Evolutionary conservation across 2,113 vertebrate species (phyloP), one percentile per base, ranked within the genome.

Genomic region (Seriola dumerili): DNA sequence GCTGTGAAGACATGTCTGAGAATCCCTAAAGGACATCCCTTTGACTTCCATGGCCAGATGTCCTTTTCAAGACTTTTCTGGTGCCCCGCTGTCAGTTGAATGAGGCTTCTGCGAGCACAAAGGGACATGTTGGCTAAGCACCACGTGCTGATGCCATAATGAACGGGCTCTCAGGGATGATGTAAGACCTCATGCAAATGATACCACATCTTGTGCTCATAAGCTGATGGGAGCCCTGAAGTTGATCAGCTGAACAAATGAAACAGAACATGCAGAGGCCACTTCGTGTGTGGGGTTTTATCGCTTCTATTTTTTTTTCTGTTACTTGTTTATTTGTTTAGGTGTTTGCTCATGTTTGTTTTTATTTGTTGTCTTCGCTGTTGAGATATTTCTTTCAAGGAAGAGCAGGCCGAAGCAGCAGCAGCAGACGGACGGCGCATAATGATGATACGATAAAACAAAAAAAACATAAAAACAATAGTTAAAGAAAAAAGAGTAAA

Each of bases 171-270:
- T 86, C 76, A 52, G 76, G 62, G 90, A 92, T 94, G 92, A 93
- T 88, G 91, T 93, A 90, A 94, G 83, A 84, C 87, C 74, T 85
- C 88, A 87, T 90, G 91, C 87, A 88, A 92, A 92, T 87, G 87
- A 90, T 83, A 90, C 83, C 85, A 84, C 87, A 67, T 84, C 85
- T 77, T 72, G 80, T 64, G 78, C 85, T 80, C 72, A 59, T 42
- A 54, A 66, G 69, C 75, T n/a, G 48, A 78, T 50, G 52, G 66
- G 55, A 23, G 78, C 67, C 59, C 79, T 32, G 78, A 74, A 84
- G 84, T 50, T 23, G 8, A 75, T 75, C 89, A 86, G 86, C 78
- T 79, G 80, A 85, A 84, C 65, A 52, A 69, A 76, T 67, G 48
- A 44, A 12, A 17, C n/a, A 5, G 5, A 19, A 29, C 57, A 76